Evolutionary conservation across 2,888 invertebrate genomes (phyloP).

Genomic region (Spicauda simplicius): DNA sequence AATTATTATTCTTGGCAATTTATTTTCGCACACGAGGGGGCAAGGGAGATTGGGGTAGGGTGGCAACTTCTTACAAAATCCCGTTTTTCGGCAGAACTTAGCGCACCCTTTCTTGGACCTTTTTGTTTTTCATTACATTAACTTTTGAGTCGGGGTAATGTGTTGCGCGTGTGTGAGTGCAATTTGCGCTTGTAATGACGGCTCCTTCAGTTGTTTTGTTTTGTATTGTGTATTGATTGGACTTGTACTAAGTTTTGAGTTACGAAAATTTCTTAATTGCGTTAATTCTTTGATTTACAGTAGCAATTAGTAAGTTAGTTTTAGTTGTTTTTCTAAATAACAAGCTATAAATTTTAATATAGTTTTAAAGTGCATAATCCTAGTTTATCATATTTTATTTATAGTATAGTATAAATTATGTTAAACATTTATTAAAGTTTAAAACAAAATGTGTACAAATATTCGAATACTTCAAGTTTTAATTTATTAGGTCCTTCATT

Average conservation of each 20-base stretch:
- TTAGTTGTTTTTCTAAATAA: no score
- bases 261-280: neutral
- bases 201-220: constrained; percentile 40
- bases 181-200: constrained; percentile 66
- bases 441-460: no score
- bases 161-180: constrained; percentile 74
- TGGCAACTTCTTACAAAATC: constrained; percentile 83
- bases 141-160: constrained; percentile 82
- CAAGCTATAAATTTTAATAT: no score
- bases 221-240: constrained; percentile 27
- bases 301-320: no score
- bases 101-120: constrained; percentile 85
- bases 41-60: constrained; percentile 56
- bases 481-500: neutral
- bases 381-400: no score
- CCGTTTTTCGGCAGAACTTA: constrained; percentile 84
- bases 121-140: constrained; percentile 86
- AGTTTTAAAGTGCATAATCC: no score
- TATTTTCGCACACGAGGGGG: constrained; percentile 85
- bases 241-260: neutral
- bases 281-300: neutral
- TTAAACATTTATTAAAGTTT: no score
- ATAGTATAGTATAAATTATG: no score
- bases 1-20: constrained; percentile 86
- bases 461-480: neutral